phyloP scores from a whole-genome alignment of 2,797 vertebrate genomes.

The Adelosebastes latens region DNA sequence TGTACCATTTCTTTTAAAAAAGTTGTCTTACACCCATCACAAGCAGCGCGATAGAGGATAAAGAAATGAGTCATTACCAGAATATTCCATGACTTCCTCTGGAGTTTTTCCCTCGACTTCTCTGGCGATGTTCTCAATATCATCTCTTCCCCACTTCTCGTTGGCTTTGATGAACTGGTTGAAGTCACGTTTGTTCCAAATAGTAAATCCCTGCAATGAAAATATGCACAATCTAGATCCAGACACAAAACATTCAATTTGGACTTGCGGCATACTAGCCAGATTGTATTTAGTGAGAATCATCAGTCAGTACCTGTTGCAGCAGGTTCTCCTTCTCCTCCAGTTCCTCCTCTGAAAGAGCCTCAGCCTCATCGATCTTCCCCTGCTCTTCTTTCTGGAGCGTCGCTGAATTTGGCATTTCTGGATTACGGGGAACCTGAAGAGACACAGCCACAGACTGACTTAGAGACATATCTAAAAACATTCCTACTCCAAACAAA shows the following conservation, averaged over 20 bases:
- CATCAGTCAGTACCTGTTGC: slow-evolving; percentile 86
- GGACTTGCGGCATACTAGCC: not conserved
- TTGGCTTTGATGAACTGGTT: slow-evolving; percentile 99
- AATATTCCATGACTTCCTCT: slow-evolving; percentile 99
- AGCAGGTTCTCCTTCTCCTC: slow-evolving; percentile 98
- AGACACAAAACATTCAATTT: not conserved
- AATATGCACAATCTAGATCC: not conserved
- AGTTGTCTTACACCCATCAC: no score
- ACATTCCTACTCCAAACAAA: not conserved
- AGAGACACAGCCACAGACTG: not conserved
- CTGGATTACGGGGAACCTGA: slow-evolving; percentile 97
- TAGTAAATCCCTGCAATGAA: slow-evolving; percentile 92
- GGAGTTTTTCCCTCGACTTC: slow-evolving; percentile 99
- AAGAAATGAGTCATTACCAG: slow-evolving; percentile 81
- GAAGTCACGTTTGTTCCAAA: slow-evolving; percentile 99
- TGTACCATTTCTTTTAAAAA: no score
- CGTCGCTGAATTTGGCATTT: slow-evolving; percentile 93
- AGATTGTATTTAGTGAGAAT: not conserved
- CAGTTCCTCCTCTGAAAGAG: slow-evolving; percentile 95
- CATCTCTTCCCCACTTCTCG: slow-evolving; percentile 98
- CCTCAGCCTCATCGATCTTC: slow-evolving; percentile 98
- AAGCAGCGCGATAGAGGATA: not conserved
- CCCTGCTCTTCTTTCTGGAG: slow-evolving; percentile 96
- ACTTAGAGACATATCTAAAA: not conserved
- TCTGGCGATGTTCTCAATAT: slow-evolving; percentile 98